Base-by-base conservation (phyloP, 2,888 invertebrate genomes). In the Sesia apiformis region DNA sequence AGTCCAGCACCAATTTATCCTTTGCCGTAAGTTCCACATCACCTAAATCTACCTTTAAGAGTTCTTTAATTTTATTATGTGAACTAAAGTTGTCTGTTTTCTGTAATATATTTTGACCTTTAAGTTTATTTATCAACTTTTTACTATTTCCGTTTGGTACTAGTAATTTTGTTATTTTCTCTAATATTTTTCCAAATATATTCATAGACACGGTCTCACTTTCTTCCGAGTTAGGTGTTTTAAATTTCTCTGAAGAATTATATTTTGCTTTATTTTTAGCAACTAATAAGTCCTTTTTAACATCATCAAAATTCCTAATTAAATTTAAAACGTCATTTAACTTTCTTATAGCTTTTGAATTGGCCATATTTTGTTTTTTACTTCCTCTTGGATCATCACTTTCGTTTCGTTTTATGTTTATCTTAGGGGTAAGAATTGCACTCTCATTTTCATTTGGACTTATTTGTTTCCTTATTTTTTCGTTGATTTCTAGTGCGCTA, bases 1-100 rank as follows among this genome's bases (percentile, higher is more conserved):
- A 88, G 61, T 86, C 84, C 42, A 83, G 63, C 38, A 87, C 59
- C 41, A 88, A 59, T 67, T 74, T 82, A 62, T 89, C 88, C 66
- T 86, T 87, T 4, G 67, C 58, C n/a, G 78, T 72, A 8, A 84
- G 55, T 52, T 68, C 71, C 52, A 70, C 60, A 49, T 71, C 72
- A 8, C 55, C 63, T 7, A 77, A 51, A 62, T 81, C 71, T 4
- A 74, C 63, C 39, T 76, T 66, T 56, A 72, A 77, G 7, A 72
- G 57, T 43, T 67, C 62, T 57, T 72, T 70, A 3, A 80, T 53
- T 56, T 71, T 71, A n/a, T 69, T 63, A 43, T 64, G 72, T 1
- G 78, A 40, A 40, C 65, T 61, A 4, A 72, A 6, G 4, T 39
- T 38, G 8, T 52, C 63, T 38, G 66, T 59, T 46, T 62, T 61